Conservation (phyloP, 2,888 invertebrate genomes). For the Harmothoe impar region DNA sequence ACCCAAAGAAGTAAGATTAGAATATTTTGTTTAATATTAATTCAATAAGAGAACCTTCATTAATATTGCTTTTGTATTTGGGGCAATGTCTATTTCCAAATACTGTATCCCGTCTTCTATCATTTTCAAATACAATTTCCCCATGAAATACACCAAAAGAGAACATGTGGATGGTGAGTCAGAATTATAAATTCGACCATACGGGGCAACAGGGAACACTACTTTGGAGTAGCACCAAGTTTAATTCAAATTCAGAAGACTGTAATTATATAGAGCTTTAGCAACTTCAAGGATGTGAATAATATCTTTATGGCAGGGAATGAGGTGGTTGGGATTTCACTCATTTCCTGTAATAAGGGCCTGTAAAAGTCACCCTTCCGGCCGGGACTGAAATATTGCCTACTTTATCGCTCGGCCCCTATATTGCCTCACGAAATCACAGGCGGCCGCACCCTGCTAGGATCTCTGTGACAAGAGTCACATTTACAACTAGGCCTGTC, state of each 20-base stretch:
- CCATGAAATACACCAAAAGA: background rate
- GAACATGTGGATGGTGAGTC: background rate
- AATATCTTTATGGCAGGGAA: background rate
- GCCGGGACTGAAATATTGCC: conserved; percentile 26
- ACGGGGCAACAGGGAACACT: too few relatives aligned
- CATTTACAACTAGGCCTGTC: background rate
- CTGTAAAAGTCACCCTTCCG: conserved; percentile 10
- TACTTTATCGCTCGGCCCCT: background rate
- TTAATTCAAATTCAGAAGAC: background rate
- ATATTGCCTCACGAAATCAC: background rate
- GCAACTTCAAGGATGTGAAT: background rate
- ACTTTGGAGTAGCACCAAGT: too few relatives aligned
- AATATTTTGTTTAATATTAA: too few relatives aligned
- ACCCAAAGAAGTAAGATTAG: too few relatives aligned
- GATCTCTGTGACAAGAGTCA: background rate
- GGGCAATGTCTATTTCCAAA: too few relatives aligned
- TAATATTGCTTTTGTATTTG: too few relatives aligned
- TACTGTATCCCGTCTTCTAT: too few relatives aligned
- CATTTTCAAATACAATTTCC: too few relatives aligned
- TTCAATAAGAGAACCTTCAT: too few relatives aligned
- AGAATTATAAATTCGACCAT: background rate
- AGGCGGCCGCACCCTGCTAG: background rate
- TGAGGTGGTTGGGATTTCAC: background rate
- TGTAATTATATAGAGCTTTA: background rate
- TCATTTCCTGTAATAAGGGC: conserved; percentile 52